Percentiles rank a stretch among this genome's conserved stretches.
These are phyloP conservation scores for Trachelus iudaicus DNA, from an alignment of 2,888 invertebrate species.

Conservation along the genomic window DNA sequence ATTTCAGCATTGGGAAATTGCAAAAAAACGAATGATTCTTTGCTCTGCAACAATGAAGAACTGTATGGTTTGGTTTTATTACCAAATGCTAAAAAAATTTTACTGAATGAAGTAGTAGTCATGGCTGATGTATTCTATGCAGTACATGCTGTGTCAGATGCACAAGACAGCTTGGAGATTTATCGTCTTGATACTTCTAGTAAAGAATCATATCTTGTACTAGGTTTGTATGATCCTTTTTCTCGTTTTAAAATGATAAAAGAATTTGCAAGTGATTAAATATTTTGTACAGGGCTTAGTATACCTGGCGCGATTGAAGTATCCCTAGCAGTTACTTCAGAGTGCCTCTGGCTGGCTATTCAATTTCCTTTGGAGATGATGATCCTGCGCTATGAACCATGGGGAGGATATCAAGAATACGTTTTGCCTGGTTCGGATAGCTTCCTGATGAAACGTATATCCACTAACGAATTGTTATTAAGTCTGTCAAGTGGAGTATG, in stretches of 20 bases:
- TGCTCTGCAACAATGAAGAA: not conserved
- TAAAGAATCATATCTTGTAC: not conserved
- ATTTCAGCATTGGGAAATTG: conserved; percentile 21
- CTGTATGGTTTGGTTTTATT: not conserved
- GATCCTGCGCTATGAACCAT: conserved; percentile 41
- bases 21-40: not conserved
- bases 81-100: too few species aligned
- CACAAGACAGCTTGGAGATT: not conserved
- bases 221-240: not conserved
- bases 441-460: conserved; percentile 25
- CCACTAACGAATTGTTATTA: conserved; percentile 43
- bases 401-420: conserved; percentile 35
- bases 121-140: not conserved
- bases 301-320: conserved; percentile 27
- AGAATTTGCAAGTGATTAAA: not conserved
- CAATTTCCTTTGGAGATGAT: conserved; percentile 36
- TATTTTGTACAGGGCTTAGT: conserved; percentile 26
- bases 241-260: not conserved
- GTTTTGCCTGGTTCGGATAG: conserved; percentile 32
- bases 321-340: conserved; percentile 25
- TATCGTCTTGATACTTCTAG: not conserved
- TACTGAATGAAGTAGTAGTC: conserved; percentile 1
- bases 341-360: conserved; percentile 45
- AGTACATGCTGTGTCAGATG: not conserved
- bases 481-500: conserved; percentile 49